A percentile compares a stretch with the other conserved stretches of the same genome.
Conservation (phyloP, 2,797 vertebrate genomes). For the Xenentodon cancila region DNA sequence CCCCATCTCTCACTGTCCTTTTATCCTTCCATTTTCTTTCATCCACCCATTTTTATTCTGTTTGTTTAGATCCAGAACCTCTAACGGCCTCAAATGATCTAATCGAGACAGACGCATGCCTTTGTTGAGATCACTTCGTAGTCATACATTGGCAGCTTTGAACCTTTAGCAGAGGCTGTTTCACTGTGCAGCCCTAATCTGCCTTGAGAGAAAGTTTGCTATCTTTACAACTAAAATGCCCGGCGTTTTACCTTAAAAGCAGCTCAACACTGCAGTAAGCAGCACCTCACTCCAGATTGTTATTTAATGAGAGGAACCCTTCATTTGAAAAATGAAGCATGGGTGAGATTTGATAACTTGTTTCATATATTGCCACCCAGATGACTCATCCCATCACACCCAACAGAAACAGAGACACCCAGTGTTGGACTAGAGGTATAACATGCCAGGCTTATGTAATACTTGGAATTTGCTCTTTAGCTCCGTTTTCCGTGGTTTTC, state of each 20-base stretch:
- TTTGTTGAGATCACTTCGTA: background rate
- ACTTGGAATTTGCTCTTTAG: slow-evolving; percentile 52
- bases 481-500: slow-evolving; percentile 39
- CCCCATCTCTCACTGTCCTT: slow-evolving; percentile 28
- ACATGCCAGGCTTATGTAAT: slow-evolving; percentile 70
- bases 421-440: slow-evolving; percentile 47
- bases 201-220: slow-evolving; percentile 1
- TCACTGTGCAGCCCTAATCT: slow-evolving; percentile 2
- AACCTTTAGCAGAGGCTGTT: background rate
- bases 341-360: slow-evolving; percentile 39
- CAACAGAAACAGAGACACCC: slow-evolving; percentile 65
- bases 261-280: background rate
- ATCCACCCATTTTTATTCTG: slow-evolving; percentile 12
- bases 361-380: slow-evolving; percentile 39
- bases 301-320: slow-evolving; percentile 28
- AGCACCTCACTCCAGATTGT: slow-evolving; percentile 5
- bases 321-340: slow-evolving; percentile 36
- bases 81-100: slow-evolving; percentile 19
- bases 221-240: background rate
- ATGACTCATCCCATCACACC: slow-evolving; percentile 59
- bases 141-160: background rate
- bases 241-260: slow-evolving; percentile 1
- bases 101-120: slow-evolving; percentile 1
- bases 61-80: slow-evolving; percentile 13
- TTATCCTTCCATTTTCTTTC: slow-evolving; percentile 33